Base-by-base conservation (phyloP, 2,113 vertebrate genomes). In the Litocranius walleri region DNA sequence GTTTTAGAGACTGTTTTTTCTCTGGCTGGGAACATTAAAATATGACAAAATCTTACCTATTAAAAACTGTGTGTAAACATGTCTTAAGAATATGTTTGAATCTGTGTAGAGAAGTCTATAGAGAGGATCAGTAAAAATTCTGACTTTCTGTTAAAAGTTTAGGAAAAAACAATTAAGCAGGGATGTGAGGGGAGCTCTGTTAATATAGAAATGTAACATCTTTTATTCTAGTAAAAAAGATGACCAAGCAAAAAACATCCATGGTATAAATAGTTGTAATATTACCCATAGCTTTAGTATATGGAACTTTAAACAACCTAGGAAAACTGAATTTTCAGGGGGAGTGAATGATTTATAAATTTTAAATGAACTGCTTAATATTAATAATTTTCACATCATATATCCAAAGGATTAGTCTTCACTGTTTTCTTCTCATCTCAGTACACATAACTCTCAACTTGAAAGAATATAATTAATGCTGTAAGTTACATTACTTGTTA, bases 111-210 rank as follows among this genome's bases (percentile, higher is more conserved):
- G 57, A 89, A 23, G 54, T 86, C 36, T 95, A 3, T 30, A 71
- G 82, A 71, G 15, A 89, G 56, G 83, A 94, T 54, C 12, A 17
- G 50, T 84, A 87, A 96, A 91, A 57, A 71, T 62, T 84, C 45
- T 56, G 56, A 95, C 88, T 85, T 95, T 90, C 56, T 97, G 36
- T 45, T 62, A 74, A 77, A 94, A 71, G 61, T 92, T 97, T 82
- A 96, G 81, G 81, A 80, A 91, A 95, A 97, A 91, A 95, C 91
- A 82, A 91, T 83, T 86, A 85, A 92, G 40, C 57, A 80, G 30
- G 61, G 71, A 57, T 1, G 29, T 87, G 45, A 82, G 62, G 36
- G 40, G 85, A 93, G 33, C 30, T 67, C 71, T 2, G 13, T 93
- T 83, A 95, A 43, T 48, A 25, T 1, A 83, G 67, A 94, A 97